A percentile compares a stretch with the other conserved stretches of the same genome.
Evolutionary conservation across 2,113 vertebrate genomes (phyloP).

Genomic region (Alces alces): DNA sequence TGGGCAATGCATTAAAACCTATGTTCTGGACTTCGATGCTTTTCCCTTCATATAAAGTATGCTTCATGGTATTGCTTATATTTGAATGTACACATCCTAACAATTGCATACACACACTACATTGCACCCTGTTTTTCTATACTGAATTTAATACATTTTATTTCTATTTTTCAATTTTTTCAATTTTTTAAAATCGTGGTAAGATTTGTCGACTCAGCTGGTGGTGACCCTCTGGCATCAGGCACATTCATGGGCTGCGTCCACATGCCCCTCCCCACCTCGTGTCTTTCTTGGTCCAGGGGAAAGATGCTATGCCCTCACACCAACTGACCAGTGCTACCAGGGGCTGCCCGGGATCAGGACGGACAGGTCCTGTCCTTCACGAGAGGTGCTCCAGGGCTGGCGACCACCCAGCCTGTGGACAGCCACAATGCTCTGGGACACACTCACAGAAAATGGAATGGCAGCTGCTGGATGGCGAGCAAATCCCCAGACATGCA

Average conservation of each 20-base stretch:
- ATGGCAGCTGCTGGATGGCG: too few relatives aligned
- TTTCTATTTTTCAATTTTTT: neutral
- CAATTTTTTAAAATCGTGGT: neutral
- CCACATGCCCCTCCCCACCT: neutral
- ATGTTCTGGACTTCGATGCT: neutral
- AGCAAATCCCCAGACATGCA: neutral
- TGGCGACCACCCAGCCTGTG: neutral
- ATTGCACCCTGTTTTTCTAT: neutral
- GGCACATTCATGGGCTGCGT: neutral
- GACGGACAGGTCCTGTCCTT: neutral
- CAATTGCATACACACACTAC: neutral
- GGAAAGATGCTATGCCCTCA: too few relatives aligned
- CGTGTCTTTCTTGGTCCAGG: fast-evolving
- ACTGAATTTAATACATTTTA: neutral
- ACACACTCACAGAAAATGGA: neutral
- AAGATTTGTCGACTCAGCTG: neutral
- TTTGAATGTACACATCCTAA: neutral
- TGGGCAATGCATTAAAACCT: neutral
- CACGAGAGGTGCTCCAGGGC: too few relatives aligned
- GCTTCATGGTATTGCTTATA: neutral
- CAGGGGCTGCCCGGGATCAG: neutral
- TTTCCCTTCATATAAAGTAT: neutral
- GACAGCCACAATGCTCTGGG: neutral
- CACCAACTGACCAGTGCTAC: fast-evolving
- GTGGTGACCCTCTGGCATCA: too few relatives aligned